These are phyloP conservation scores for Cryptocheilus praepositus DNA, from an alignment of 2,888 invertebrate species.

Conservation along the genomic window DNA sequence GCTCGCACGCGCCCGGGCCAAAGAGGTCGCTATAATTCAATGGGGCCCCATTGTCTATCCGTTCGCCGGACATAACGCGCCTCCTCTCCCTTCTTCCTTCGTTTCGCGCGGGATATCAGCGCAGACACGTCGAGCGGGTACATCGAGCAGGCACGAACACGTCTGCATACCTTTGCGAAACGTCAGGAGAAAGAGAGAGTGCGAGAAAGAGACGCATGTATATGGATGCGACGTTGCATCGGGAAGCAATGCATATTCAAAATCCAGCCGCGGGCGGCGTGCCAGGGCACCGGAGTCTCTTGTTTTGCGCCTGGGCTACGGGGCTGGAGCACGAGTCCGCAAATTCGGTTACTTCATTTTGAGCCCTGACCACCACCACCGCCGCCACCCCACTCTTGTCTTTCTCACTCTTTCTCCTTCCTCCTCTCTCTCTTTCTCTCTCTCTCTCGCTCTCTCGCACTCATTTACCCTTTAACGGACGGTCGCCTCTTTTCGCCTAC, in stretches of 20 bases:
- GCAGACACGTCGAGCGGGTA: slow-evolving; percentile 10
- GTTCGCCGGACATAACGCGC: slow-evolving; percentile 49
- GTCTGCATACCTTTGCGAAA: too few species aligned
- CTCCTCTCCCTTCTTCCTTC: background rate
- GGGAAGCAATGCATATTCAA: slow-evolving; percentile 74
- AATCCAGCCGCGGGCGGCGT: slow-evolving; percentile 71
- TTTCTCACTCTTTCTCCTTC: slow-evolving; percentile 28
- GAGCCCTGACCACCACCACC: slow-evolving; percentile 52
- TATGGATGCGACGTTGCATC: slow-evolving; percentile 57
- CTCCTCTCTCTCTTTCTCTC: slow-evolving; percentile 28
- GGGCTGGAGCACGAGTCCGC: slow-evolving; percentile 63
- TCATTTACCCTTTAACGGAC: background rate
- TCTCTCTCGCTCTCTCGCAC: too few species aligned
- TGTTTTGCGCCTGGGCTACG: slow-evolving; percentile 51
- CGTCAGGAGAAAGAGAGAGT: background rate
- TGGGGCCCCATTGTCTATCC: slow-evolving; percentile 65
- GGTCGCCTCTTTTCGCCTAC: slow-evolving; percentile 25
- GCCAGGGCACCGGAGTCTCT: slow-evolving; percentile 56
- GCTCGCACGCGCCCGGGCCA: slow-evolving; percentile 38
- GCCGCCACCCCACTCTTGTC: slow-evolving; percentile 23
- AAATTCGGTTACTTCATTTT: slow-evolving; percentile 73
- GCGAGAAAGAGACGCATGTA: slow-evolving; percentile 16
- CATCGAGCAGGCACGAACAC: too few species aligned
- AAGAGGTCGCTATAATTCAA: slow-evolving; percentile 67
- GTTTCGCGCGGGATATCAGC: background rate